These are phyloP conservation scores for Nomada hirtipes DNA, from an alignment of 2,888 invertebrate species.

Conservation along the genomic window DNA sequence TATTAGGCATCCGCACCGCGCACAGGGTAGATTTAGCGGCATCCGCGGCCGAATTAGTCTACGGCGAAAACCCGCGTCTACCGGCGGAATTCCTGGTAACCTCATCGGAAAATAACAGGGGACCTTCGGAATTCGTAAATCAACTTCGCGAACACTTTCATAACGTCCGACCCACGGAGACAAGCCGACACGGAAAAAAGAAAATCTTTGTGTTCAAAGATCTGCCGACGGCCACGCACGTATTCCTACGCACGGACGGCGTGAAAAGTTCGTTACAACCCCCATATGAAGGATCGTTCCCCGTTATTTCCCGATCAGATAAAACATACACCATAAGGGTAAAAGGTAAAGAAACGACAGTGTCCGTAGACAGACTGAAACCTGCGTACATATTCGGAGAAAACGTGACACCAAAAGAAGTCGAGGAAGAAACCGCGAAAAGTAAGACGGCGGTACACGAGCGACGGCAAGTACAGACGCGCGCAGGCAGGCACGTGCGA, in stretches of 20 bases:
- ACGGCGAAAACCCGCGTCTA: too few relatives aligned
- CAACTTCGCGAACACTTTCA: too few relatives aligned
- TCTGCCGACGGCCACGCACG: too few relatives aligned
- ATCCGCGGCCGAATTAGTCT: too few relatives aligned
- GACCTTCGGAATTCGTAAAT: too few relatives aligned
- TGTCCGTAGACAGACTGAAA: not conserved
- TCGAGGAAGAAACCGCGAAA: not conserved
- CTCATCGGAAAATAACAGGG: too few relatives aligned
- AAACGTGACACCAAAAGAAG: not conserved
- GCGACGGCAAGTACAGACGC: not conserved
- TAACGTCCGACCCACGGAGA: too few relatives aligned
- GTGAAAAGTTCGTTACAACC: not conserved
- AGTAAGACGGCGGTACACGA: not conserved
- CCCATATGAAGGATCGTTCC: slow-evolving; percentile 6
- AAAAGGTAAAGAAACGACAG: not conserved
- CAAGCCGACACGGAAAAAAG: too few relatives aligned
- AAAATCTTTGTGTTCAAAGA: too few relatives aligned
- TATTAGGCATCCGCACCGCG: not conserved
- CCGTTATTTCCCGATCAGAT: not conserved
- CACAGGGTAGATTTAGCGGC: too few relatives aligned
- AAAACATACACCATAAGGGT: not conserved
- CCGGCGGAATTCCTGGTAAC: too few relatives aligned
- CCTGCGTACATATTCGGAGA: not conserved
- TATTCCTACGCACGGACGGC: too few relatives aligned
- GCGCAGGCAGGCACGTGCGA: not conserved